These are phyloP conservation scores for Polydrusus pterygomalis DNA, from an alignment of 2,888 invertebrate species.

Conservation along the genomic window DNA sequence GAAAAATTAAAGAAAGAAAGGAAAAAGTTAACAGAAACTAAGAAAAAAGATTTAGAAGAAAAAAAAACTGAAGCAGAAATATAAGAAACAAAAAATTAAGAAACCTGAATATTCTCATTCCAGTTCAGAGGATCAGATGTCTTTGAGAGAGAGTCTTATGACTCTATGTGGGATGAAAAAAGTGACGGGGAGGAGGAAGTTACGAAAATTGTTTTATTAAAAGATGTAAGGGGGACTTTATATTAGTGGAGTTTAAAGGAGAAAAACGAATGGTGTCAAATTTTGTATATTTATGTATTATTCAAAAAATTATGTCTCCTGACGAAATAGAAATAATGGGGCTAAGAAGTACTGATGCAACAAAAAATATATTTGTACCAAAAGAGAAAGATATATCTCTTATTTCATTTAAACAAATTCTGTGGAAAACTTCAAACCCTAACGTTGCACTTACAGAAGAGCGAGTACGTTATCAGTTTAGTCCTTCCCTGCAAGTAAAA, in stretches of 20 bases:
- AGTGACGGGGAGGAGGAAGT: neutral
- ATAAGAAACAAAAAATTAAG: too few relatives aligned
- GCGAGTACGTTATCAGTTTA: neutral
- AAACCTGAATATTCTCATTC: neutral
- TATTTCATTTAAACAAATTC: neutral
- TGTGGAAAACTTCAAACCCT: neutral
- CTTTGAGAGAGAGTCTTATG: neutral
- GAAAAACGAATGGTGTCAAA: neutral
- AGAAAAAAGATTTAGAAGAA: neutral
- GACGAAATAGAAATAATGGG: slow-evolving; percentile 4
- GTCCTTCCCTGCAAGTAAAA: too few relatives aligned
- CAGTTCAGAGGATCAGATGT: neutral
- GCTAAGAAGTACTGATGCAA: too few relatives aligned
- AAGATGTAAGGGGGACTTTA: neutral
- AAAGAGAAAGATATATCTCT: slow-evolving; percentile 3
- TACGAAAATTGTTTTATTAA: neutral
- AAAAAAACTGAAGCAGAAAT: too few relatives aligned
- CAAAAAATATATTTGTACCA: neutral
- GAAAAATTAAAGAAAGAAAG: slow-evolving; percentile 4
- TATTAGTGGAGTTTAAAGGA: too few relatives aligned
- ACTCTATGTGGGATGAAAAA: neutral
- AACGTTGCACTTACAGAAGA: neutral
- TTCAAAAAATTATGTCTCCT: neutral
- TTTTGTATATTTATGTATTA: neutral
- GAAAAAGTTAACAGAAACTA: neutral